Evolutionary conservation across 2,113 vertebrate species (phyloP), one percentile per base, ranked within the genome.

Genomic region (Lasiurus borealis): DNA sequence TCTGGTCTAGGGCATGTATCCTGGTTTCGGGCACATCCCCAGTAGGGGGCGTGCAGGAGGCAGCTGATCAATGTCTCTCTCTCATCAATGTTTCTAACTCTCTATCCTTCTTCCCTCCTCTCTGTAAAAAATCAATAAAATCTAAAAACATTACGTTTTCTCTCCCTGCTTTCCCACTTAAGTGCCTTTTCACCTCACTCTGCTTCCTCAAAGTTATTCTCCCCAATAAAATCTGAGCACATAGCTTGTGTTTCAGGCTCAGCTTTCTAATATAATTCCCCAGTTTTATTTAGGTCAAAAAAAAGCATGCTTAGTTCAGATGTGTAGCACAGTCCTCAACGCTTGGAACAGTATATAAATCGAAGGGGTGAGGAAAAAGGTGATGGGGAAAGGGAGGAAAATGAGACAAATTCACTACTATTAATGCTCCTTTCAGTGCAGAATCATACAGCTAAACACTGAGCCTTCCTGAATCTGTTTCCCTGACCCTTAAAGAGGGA

Each of bases 131-230:
- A n/a, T n/a, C n/a, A n/a, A n/a, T n/a, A n/a, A n/a, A n/a, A n/a
- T n/a, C n/a, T n/a, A n/a, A n/a, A n/a, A n/a, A n/a, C n/a, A n/a
- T n/a, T n/a, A n/a, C n/a, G 14, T 85, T 72, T 72, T 46, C n/a
- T 40, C 31, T 31, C 36, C 34, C 3, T 52, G 21, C 80, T 92
- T 66, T 64, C 27, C 40, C 57, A 71, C 18, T 80, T 75, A 57
- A 93, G 84, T 91, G 94, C 86, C 72, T 59, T 71, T 89, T 84
- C 10, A n/a, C 36, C 27, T 91, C 90, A 90, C 18, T 88, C 23
- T 77, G 52, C 52, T 93, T 84, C 66, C 52, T 54, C 10, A 90
- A 86, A 93, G 46, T 52, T 87, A 40, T 25, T 85, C 71, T 80
- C 48, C 44, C 23, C 66, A 84, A 18, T 54, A 89, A 83, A 68